Evolutionary conservation across 2,113 vertebrate genomes (phyloP), one percentile per base, ranked within the genome.

Genomic region (Ophthalmolycus amberensis): DNA sequence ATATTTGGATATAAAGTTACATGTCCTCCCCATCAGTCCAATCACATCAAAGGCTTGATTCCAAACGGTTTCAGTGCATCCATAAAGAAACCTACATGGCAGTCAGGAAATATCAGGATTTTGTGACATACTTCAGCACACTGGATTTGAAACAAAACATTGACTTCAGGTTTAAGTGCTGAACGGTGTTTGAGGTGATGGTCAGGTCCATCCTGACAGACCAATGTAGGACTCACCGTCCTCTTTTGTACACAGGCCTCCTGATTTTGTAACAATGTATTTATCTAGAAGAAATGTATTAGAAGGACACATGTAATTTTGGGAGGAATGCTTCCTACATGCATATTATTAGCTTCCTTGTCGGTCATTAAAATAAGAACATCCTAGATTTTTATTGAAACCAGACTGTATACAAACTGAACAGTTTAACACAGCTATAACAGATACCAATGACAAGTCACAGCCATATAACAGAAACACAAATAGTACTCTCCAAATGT

Each of bases 371-470:
- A 25, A 59, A 20, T 8, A 40, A 79, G 9, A 9, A 77, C 54
- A 59, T 63, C 60, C 34, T 9, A 15, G 3, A 54, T 6, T 52
- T 48, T 18, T 60, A n/a, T 54, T n/a, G 10, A 65, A 70, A 64
- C 32, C 5, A 3, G 15, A 27, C 16, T 40, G 20, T n/a, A 14
- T 6, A 34, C 18, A 67, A 46, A 56, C 27, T 12, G 3, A 71
- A 80, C 37, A 78, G 10, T 85, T 27, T 16, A 22, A 72, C 52
- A 81, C 3, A 63, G 1, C 59, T 15, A 34, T 27, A 66, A 66
- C 1, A 52, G 4, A 72, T 18, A 25, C 37, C 64, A 27, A 60
- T 38, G 6, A 80, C 18, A 62, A 76, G 75, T 68, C 15, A 72
- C 12, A 54, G 40, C n/a, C 42, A 11, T n/a, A 48, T 59, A 29